Conservation (phyloP, 1,140 invertebrate species). For the Magallana gigas region DNA sequence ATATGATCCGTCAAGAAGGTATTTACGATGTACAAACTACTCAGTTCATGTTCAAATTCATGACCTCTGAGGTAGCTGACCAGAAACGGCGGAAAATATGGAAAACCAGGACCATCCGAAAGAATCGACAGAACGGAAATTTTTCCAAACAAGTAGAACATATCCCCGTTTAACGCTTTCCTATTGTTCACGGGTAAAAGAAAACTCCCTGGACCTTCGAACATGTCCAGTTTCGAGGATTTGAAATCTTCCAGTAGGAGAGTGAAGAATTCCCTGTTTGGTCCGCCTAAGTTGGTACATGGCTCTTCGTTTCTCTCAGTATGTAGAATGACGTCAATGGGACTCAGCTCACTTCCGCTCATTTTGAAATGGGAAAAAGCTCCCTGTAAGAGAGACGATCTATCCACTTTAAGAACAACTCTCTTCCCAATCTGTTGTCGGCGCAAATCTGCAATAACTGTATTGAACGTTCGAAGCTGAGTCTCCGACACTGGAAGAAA, state of each 20-base stretch:
- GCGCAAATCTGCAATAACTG: neutral
- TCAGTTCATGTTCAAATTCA: slow-evolving; percentile 58
- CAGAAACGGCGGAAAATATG: slow-evolving; percentile 59
- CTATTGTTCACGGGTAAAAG: slow-evolving; percentile 51
- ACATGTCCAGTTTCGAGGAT: slow-evolving; percentile 42
- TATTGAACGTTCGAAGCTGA: neutral
- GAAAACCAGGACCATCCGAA: slow-evolving; percentile 60
- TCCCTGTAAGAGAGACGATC: slow-evolving; percentile 3
- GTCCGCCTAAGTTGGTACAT: slow-evolving; percentile 48
- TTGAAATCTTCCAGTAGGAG: slow-evolving; percentile 52
- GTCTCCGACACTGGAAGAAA: neutral
- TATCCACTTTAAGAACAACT: slow-evolving; percentile 20
- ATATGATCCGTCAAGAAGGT: slow-evolving; percentile 52
- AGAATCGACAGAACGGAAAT: slow-evolving; percentile 56
- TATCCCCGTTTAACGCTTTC: slow-evolving; percentile 35
- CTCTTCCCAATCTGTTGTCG: slow-evolving; percentile 44
- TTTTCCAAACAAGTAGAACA: slow-evolving; percentile 56
- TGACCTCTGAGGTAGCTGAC: slow-evolving; percentile 54
- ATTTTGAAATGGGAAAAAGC: slow-evolving; percentile 45
- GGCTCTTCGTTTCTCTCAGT: slow-evolving; percentile 36
- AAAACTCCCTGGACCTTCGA: slow-evolving; percentile 54
- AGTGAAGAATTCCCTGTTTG: slow-evolving; percentile 53
- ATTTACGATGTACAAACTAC: slow-evolving; percentile 55
- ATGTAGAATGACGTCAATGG: slow-evolving; percentile 42
- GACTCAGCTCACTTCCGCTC: slow-evolving; percentile 38